These are phyloP conservation scores for Passer montanus DNA, from an alignment of 2,113 vertebrate species.

Conservation along the genomic window DNA sequence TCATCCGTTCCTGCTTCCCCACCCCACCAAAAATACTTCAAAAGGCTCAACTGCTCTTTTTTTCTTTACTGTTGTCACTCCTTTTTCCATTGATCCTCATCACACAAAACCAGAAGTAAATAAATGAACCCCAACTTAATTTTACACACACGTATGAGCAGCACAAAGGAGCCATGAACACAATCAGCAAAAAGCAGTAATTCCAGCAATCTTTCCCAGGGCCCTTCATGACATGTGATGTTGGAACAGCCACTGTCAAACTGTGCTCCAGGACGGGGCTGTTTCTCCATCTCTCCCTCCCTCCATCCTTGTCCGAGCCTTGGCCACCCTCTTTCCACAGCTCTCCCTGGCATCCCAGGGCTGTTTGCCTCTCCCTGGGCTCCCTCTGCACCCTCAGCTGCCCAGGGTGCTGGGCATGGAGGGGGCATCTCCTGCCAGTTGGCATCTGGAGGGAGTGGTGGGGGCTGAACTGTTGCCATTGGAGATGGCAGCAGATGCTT, in stretches of 20 bases:
- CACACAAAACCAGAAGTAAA: neutral
- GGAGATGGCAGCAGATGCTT: conserved; percentile 68
- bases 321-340: neutral
- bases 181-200: conserved; percentile 56
- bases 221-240: neutral
- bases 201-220: neutral
- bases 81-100: neutral
- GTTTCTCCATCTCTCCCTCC: neutral
- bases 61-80: neutral
- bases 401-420: neutral
- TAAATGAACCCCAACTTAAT: conserved; percentile 49
- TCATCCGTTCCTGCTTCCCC: neutral
- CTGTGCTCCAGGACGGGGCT: neutral
- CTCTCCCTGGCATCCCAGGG: neutral
- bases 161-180: conserved; percentile 53
- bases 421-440: neutral
- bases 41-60: neutral
- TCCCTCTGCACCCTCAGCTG: neutral
- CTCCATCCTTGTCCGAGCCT: neutral
- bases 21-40: neutral
- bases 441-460: neutral
- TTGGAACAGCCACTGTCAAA: neutral
- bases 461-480: conserved; percentile 53
- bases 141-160: conserved; percentile 12
- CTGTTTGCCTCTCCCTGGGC: neutral